Evolutionary conservation across 2,797 vertebrate genomes (phyloP), one percentile per base, ranked within the genome.

Genomic region (Phylloscopus collybita): DNA sequence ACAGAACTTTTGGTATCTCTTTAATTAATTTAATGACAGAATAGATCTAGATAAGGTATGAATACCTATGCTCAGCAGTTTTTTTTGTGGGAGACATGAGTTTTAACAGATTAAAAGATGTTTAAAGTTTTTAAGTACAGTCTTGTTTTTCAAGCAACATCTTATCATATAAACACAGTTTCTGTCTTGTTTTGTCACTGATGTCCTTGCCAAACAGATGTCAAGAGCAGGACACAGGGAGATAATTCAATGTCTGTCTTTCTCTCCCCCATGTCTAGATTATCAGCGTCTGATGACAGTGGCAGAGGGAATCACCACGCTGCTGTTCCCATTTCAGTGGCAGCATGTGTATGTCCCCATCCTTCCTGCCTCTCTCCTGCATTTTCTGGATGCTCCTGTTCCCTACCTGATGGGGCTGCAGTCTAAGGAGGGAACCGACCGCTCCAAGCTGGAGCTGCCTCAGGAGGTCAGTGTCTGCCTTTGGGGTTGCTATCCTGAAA

Each of bases 251-350:
- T 69, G 8, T 82, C 45, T 90, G 1, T 66, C 10, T 91, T 54
- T 51, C 42, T 92, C 53, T 84, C 60, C 40, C 60, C 21, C 15
- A 4, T 57, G 8, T 88, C 47, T 96, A 99, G 99, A 99, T 97
- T 99, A 99, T 96, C 99, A 99, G 92, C 98, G 98, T 42, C 97
- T 99, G 97, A 99, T 99, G 99, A 99, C 98, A 0, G 99, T 99
- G 90, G 99, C 99, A 0, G 99, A 99, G 95, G 98, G 99, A 53
- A 98, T 99, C 97, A 99, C 98, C 5, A 98, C 99, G 0, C 98
- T 99, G 84, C 97, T 99, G 45, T 99, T 99, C 98, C 99, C 99
- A 0, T 99, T 99, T 97, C 99, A 99, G 87, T 99, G 99, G 99
- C 99, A 99, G 93, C 99, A 99, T 14, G 99, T 99, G 15, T 99